These are phyloP conservation scores for Tupaia chinensis DNA, from an alignment of 2,113 vertebrate species.

Conservation along the genomic window DNA sequence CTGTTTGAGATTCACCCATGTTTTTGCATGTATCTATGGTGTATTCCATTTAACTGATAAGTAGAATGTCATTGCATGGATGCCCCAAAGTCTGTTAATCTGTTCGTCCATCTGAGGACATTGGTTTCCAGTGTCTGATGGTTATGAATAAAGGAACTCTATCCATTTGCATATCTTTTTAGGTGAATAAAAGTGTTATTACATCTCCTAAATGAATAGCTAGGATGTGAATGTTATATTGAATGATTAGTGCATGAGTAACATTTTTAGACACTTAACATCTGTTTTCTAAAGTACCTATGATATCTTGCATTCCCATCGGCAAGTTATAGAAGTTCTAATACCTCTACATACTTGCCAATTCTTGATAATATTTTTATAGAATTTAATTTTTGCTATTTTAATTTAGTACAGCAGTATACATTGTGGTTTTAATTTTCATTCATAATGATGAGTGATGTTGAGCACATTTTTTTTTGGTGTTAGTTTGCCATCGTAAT, in stretches of 20 bases:
- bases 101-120: background rate
- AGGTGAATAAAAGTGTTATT: background rate
- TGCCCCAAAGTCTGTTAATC: background rate
- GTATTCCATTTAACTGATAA: background rate
- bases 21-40: rapidly evolving
- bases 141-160: background rate
- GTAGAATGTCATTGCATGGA: background rate
- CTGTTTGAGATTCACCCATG: background rate
- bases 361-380: background rate
- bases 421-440: background rate
- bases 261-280: background rate
- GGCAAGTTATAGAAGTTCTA: background rate
- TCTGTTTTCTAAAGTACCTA: background rate
- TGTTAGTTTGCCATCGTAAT: background rate
- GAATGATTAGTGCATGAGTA: background rate
- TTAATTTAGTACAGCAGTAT: background rate
- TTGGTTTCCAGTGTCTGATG: background rate
- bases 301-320: background rate
- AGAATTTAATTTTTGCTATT: background rate
- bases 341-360: background rate
- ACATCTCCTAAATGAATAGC: background rate
- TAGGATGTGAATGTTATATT: background rate
- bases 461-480: background rate
- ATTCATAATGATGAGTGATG: background rate
- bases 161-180: background rate